Conservation (phyloP, 2,888 invertebrate genomes). For the Danaus chrysippus region DNA sequence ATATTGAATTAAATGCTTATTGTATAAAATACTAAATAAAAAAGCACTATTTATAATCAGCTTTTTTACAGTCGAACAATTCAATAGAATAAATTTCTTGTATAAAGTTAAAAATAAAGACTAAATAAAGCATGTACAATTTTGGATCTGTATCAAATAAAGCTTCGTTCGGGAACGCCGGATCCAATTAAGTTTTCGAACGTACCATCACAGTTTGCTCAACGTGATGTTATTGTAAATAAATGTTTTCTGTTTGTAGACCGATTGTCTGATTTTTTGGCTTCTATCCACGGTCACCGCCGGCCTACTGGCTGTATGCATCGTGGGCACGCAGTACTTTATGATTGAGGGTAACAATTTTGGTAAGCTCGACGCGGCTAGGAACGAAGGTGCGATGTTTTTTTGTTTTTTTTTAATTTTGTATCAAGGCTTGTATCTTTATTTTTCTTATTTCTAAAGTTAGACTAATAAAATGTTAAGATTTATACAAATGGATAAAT, state of each 20-base stretch:
- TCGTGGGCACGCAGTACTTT: conserved; percentile 83
- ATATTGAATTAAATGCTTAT: too few species aligned
- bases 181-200: conserved; percentile 4
- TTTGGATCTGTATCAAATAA: too few species aligned
- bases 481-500: neutral
- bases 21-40: too few species aligned
- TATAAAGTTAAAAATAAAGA: too few species aligned
- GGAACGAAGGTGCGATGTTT: conserved; percentile 71
- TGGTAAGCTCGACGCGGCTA: conserved; percentile 73
- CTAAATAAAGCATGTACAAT: too few species aligned
- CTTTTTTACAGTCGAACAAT: too few species aligned
- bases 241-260: conserved; percentile 56
- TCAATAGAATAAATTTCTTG: too few species aligned
- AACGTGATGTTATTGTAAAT: conserved; percentile 13
- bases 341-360: conserved; percentile 82
- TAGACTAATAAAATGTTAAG: neutral
- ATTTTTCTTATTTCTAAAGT: neutral
- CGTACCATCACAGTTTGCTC: conserved; percentile 7
- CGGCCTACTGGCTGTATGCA: conserved; percentile 81
- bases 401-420: conserved; percentile 41
- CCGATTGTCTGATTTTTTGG: conserved; percentile 82
- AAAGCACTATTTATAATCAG: too few species aligned
- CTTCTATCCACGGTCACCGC: conserved; percentile 83
- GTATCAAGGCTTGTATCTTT: conserved; percentile 13
- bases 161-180: neutral